A percentile compares a stretch with the other conserved stretches of the same genome.
These are phyloP conservation scores for Luidia sarsii DNA, from an alignment of 53 echinoderm and acorn worm species.

Conservation along the genomic window DNA sequence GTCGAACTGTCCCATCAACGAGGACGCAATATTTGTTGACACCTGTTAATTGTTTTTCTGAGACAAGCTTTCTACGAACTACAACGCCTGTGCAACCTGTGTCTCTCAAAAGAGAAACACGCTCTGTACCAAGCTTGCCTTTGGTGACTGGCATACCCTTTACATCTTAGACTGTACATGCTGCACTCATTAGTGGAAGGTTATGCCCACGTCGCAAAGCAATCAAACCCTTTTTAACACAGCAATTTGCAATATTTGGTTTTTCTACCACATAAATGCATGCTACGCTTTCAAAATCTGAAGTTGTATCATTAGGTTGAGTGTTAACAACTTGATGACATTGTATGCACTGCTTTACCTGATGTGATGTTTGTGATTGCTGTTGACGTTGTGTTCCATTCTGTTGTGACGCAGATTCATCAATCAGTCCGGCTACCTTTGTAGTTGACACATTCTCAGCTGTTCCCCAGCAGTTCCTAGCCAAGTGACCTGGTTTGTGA, in stretches of 20 bases:
- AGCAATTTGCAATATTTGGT: too few species aligned
- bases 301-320: too few species aligned
- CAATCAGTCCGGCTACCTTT: background rate
- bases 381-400: too few species aligned
- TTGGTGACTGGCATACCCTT: slow-evolving; percentile 33
- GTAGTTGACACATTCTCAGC: too few species aligned
- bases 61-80: slow-evolving; percentile 9
- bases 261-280: too few species aligned
- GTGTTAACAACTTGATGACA: too few species aligned
- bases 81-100: slow-evolving; percentile 51
- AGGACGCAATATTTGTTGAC: slow-evolving; percentile 15
- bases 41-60: slow-evolving; percentile 28
- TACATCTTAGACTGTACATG: background rate
- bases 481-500: background rate
- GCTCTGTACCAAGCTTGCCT: background rate
- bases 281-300: too few species aligned
- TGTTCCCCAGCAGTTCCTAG: background rate
- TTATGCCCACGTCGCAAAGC: too few species aligned
- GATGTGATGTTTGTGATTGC: too few species aligned
- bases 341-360: too few species aligned
- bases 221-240: too few species aligned
- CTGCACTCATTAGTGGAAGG: slow-evolving; percentile 11
- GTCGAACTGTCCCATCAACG: slow-evolving; percentile 1
- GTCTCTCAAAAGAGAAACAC: slow-evolving; percentile 31
- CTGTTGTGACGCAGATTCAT: background rate